A percentile compares a stretch with the other conserved stretches of the same genome.
These are phyloP conservation scores for Sebastiscus albofasciatus DNA, from an alignment of 2,797 vertebrate species.

Conservation along the genomic window DNA sequence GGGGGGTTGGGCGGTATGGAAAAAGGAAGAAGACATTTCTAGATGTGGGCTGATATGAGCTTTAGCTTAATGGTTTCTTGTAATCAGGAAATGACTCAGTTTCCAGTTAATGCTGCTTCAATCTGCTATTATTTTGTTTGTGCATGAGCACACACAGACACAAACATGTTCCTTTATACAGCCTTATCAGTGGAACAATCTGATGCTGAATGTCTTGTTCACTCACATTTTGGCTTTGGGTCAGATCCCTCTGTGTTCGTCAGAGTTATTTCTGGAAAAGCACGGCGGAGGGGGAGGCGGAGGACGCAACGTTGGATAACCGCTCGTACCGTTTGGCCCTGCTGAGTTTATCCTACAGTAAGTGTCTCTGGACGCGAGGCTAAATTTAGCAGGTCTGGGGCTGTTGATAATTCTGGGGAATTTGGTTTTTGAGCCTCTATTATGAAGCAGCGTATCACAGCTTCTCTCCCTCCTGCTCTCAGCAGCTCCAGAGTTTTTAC, in stretches of 20 bases:
- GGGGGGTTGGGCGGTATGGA: conserved; percentile 34
- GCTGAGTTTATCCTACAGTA: conserved; percentile 56
- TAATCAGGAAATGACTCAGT: conserved; percentile 53
- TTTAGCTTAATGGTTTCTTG: conserved; percentile 39
- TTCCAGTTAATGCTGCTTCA: conserved; percentile 45
- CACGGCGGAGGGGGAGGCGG: conserved; percentile 27
- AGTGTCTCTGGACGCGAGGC: conserved; percentile 59
- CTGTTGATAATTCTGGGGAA: conserved; percentile 71
- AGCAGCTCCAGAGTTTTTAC: conserved; percentile 53
- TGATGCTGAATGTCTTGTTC: conserved; percentile 53
- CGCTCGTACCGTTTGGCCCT: conserved; percentile 47
- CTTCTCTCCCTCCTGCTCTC: conserved; percentile 33
- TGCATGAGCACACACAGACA: conserved; percentile 1
- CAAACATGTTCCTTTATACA: conserved; percentile 21
- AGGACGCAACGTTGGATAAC: conserved; percentile 58
- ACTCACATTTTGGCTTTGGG: conserved; percentile 54
- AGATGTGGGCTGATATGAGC: conserved; percentile 32
- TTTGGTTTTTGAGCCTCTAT: conserved; percentile 60
- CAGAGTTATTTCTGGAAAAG: conserved; percentile 70
- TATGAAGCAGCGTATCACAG: conserved; percentile 35
- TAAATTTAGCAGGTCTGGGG: conserved; percentile 73
- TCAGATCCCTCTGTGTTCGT: conserved; percentile 52
- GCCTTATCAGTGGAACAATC: conserved; percentile 57
- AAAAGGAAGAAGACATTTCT: conserved; percentile 38
- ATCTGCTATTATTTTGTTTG: conserved; percentile 48